phyloP scores from a whole-genome alignment of 2,888 invertebrate genomes.

The Dexiosoma caninum region DNA sequence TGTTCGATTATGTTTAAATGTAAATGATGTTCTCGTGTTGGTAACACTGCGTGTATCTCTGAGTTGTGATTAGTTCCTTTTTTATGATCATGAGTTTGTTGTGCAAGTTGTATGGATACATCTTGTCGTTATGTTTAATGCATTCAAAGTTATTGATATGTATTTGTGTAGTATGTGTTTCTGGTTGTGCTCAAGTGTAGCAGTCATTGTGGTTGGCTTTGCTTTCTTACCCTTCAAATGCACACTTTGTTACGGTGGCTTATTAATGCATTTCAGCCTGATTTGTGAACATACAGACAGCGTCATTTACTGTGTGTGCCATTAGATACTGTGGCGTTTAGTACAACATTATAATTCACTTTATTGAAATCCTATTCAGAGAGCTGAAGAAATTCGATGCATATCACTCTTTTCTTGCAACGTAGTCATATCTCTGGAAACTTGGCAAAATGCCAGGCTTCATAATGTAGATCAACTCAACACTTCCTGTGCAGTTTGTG shows the following conservation, averaged over 20 bases:
- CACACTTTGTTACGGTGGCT: neutral
- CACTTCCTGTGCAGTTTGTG: too few relatives aligned
- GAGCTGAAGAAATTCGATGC: too few relatives aligned
- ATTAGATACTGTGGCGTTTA: neutral
- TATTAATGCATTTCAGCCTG: constrained; percentile 32
- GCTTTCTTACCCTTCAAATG: neutral
- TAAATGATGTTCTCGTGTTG: neutral
- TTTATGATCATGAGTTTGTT: constrained; percentile 36
- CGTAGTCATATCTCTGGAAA: too few relatives aligned
- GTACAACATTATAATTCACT: neutral
- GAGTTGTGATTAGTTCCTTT: constrained; percentile 27
- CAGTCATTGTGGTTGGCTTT: neutral
- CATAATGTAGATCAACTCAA: too few relatives aligned
- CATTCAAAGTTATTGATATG: neutral
- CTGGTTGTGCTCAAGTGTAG: neutral
- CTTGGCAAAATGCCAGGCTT: too few relatives aligned
- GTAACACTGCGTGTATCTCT: constrained; percentile 10
- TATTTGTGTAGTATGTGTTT: neutral
- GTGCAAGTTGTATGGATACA: constrained; percentile 40
- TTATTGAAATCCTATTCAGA: neutral
- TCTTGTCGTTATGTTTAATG: constrained; percentile 10
- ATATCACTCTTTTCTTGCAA: too few relatives aligned
- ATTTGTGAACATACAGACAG: constrained; percentile 15
- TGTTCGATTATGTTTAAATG: neutral
- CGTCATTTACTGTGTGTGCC: neutral